Evolutionary conservation across 2,888 invertebrate genomes (phyloP), one percentile per base, ranked within the genome.

Genomic region (Troglohyphantes excavatus): DNA sequence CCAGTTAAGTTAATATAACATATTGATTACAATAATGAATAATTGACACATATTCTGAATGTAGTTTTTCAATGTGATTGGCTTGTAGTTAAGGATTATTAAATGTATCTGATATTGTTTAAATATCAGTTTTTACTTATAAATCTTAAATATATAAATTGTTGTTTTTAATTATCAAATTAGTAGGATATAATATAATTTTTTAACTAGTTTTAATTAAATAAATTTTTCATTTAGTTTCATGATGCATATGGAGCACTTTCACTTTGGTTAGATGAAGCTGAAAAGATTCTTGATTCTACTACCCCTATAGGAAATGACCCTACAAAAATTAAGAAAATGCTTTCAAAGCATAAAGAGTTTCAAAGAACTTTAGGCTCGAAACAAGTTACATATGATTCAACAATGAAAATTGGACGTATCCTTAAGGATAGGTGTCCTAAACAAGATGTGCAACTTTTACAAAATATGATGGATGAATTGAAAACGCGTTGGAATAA

Each of bases 371-470:
- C 96, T 0, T 94, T 99, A 0, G 97, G 97, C 2, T 95, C 95
- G 39, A 98, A 98, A 93, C 99, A 99, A 94, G 94, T 95, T 1
- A 93, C 94, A 6, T 99, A 98, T 93, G 99, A 99, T 93, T 95
- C 95, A 43, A 97, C 98, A 3, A 97, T 97, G 96, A 97, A 98
- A 93, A 95, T 95, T 43, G 99, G 99, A 79, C 97, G 98, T 93
- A 95, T 95, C 53, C 95, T 99, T 68, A 97, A 98, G 93, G 99
- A 99, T 93, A 97, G 97, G 92, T 98, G 99, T 7, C 98, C 99
- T 0, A 97, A 98, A 93, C 94, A 95, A 1, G 99, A 99, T 93
- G 97, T 98, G 93, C 95, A 95, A 0, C 95, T 96, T 0, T 94
- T 99, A 27, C 96, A 96, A 92, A 96, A 96, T 93, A 97, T 98